Evolutionary conservation across 2,113 vertebrate species (phyloP).

Genomic region (Hassar affinis): DNA sequence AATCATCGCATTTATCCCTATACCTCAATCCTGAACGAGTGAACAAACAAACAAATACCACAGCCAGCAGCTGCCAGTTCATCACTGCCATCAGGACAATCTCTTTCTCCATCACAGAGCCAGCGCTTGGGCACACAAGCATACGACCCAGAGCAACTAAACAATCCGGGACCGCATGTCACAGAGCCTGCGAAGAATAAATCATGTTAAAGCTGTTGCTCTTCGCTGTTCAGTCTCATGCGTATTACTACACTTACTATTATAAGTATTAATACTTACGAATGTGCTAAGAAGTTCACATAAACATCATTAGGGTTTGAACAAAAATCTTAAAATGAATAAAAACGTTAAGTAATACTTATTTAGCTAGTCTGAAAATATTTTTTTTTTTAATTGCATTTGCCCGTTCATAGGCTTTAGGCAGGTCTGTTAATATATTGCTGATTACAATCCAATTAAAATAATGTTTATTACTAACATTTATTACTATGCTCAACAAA

Average conservation of each 20-base stretch:
- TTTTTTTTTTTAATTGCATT: slow-evolving; percentile 18
- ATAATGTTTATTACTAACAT: slow-evolving; percentile 50
- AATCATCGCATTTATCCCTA: too few relatives aligned
- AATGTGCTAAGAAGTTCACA: neutral
- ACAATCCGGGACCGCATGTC: slow-evolving; percentile 88
- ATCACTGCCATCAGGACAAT: slow-evolving; percentile 93
- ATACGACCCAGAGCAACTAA: slow-evolving; percentile 88
- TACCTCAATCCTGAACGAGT: neutral
- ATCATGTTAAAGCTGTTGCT: slow-evolving; percentile 4
- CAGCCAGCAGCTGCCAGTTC: slow-evolving; percentile 93
- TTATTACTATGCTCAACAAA: slow-evolving; percentile 52
- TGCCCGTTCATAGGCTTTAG: neutral
- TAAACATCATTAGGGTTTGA: neutral
- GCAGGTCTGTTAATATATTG: slow-evolving; percentile 54
- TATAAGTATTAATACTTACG: neutral
- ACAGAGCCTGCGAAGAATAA: slow-evolving; percentile 74
- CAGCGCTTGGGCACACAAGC: slow-evolving; percentile 92
- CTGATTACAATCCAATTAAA: slow-evolving; percentile 63
- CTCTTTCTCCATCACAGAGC: slow-evolving; percentile 95
- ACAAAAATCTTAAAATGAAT: slow-evolving; percentile 1
- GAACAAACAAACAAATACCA: slow-evolving; percentile 64
- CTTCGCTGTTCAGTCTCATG: neutral
- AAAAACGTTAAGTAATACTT: neutral
- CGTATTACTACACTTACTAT: too few relatives aligned
- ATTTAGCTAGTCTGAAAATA: neutral